Percentiles rank a stretch among this genome's conserved stretches.
Conservation (phyloP, 1,140 invertebrate genomes). For the Eriosoma lanigerum region DNA sequence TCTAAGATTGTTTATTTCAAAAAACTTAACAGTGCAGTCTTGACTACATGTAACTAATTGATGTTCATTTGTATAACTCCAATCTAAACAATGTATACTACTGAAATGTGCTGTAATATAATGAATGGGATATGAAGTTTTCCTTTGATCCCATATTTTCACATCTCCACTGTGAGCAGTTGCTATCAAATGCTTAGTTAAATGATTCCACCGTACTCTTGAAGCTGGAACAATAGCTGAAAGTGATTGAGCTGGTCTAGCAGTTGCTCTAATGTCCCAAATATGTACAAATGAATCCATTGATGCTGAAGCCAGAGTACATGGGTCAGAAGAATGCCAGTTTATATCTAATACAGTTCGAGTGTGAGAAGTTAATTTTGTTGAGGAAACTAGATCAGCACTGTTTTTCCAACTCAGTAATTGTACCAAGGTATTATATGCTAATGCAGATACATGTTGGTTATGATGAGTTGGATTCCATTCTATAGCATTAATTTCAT, state of each 20-base stretch:
- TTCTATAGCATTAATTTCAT: conserved; percentile 87
- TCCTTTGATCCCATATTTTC: conserved; percentile 92
- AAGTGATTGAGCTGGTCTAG: conserved; percentile 77
- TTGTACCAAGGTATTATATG: conserved; percentile 84
- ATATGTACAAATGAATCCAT: conserved; percentile 91
- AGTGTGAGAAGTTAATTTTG: conserved; percentile 81
- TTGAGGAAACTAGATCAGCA: conserved; percentile 68
- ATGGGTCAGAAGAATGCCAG: conserved; percentile 88
- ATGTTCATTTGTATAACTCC: conserved; percentile 83
- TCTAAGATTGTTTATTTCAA: conserved; percentile 83
- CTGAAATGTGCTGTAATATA: conserved; percentile 92
- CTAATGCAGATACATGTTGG: conserved; percentile 75
- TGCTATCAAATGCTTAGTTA: conserved; percentile 79
- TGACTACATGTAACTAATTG: conserved; percentile 90
- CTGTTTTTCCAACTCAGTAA: conserved; percentile 72
- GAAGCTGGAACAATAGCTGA: conserved; percentile 81
- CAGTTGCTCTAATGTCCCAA: conserved; percentile 86
- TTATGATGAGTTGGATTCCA: conserved; percentile 83
- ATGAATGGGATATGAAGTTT: conserved; percentile 80
- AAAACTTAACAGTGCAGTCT: conserved; percentile 93
- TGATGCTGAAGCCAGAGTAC: conserved; percentile 87
- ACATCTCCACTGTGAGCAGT: conserved; percentile 94
- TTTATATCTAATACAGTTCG: conserved; percentile 88
- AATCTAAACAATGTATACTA: conserved; percentile 91
- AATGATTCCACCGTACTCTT: conserved; percentile 91